These are phyloP conservation scores for Eumacrocentrus americanus DNA, from an alignment of 2,888 invertebrate genomes.

Conservation along the genomic window DNA sequence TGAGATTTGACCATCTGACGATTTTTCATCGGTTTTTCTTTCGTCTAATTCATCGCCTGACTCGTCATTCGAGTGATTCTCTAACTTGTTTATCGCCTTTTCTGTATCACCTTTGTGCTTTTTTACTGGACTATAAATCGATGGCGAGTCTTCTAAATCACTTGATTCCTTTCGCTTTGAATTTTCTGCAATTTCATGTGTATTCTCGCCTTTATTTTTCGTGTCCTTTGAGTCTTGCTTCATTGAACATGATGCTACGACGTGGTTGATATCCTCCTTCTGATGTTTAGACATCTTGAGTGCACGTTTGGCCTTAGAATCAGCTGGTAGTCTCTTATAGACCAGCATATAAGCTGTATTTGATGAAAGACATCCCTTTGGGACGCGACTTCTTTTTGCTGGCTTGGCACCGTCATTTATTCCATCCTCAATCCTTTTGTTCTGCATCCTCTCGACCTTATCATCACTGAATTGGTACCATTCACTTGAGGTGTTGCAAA, in stretches of 20 bases:
- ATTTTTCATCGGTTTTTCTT: constrained; percentile 41
- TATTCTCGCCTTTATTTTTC: background rate
- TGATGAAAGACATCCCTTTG: constrained; percentile 63
- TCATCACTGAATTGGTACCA: constrained; percentile 74
- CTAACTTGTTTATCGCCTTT: constrained; percentile 38
- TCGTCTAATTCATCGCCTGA: constrained; percentile 38
- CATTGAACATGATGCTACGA: background rate
- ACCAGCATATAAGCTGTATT: constrained; percentile 71
- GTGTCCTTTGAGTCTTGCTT: constrained; percentile 18
- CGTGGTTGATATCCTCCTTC: constrained; percentile 11
- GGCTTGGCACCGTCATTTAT: constrained; percentile 42
- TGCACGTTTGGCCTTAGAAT: background rate
- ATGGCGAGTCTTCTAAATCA: constrained; percentile 14
- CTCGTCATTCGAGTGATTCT: constrained; percentile 33
- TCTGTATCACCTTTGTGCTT: constrained; percentile 25
- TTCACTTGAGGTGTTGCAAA: constrained; percentile 60
- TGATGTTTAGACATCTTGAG: background rate
- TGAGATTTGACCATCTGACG: constrained; percentile 20
- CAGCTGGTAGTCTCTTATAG: constrained; percentile 58
- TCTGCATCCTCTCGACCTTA: constrained; percentile 61
- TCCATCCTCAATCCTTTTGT: constrained; percentile 58
- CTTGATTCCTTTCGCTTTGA: constrained; percentile 23
- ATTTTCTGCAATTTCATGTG: constrained; percentile 22
- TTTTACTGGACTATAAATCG: constrained; percentile 15
- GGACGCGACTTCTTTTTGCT: constrained; percentile 54